A percentile compares a stretch with the other conserved stretches of the same genome.
phyloP scores from a whole-genome alignment of 2,797 vertebrate species.

The Syngnathus rostellatus region DNA sequence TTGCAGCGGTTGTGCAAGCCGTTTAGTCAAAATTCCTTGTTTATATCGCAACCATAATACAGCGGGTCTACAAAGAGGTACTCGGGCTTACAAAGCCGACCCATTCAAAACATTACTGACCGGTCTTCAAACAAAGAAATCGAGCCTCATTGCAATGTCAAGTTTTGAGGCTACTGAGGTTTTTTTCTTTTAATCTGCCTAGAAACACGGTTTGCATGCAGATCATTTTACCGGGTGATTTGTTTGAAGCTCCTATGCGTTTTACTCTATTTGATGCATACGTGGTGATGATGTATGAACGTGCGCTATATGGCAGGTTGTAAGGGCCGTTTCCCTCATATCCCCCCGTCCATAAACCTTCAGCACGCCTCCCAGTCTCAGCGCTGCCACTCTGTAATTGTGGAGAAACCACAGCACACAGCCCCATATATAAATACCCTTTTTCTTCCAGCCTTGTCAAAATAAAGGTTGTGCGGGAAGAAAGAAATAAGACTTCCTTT shows the following conservation, averaged over 20 bases:
- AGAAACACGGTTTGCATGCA: slow-evolving; percentile 21
- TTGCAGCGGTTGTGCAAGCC: slow-evolving; percentile 54
- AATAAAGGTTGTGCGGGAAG: slow-evolving; percentile 71
- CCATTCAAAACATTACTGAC: slow-evolving; percentile 65
- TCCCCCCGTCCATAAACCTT: slow-evolving; percentile 61
- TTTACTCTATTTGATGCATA: no score
- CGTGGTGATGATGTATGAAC: slow-evolving; percentile 14
- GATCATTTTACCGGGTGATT: not conserved
- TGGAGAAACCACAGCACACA: slow-evolving; percentile 74
- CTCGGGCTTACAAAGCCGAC: slow-evolving; percentile 50
- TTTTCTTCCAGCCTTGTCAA: slow-evolving; percentile 73
- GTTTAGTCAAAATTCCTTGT: slow-evolving; percentile 58
- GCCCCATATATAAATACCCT: slow-evolving; percentile 75
- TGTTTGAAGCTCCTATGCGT: not conserved
- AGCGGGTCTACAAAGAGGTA: slow-evolving; percentile 56
- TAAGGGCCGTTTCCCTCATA: slow-evolving; percentile 53
- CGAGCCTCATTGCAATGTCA: slow-evolving; percentile 48
- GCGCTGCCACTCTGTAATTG: slow-evolving; percentile 76
- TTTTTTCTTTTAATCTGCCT: slow-evolving; percentile 33
- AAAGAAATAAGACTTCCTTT: slow-evolving; percentile 56
- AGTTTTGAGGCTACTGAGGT: slow-evolving; percentile 41
- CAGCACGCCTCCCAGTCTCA: slow-evolving; percentile 67
- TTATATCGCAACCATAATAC: slow-evolving; percentile 61
- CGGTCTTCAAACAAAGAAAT: slow-evolving; percentile 60
- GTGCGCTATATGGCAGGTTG: slow-evolving; percentile 41